Evolutionary conservation across 2,113 vertebrate genomes (phyloP), one percentile per base, ranked within the genome.

Genomic region (Gymnocephalus cernua): DNA sequence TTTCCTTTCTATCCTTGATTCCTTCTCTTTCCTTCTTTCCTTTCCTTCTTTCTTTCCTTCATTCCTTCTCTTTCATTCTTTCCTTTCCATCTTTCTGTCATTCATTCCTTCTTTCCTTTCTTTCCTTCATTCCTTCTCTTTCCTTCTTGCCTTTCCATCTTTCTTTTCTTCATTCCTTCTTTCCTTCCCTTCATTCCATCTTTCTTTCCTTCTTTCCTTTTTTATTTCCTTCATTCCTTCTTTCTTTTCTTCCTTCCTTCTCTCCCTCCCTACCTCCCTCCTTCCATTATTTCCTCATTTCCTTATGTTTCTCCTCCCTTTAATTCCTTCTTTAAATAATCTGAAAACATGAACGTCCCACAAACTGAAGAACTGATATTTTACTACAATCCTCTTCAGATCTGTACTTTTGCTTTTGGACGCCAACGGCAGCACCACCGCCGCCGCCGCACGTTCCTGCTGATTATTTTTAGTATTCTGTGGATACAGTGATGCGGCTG

Each of bases 181-280:
- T 48, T n/a, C 0, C 7, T 8, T 5, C 14, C 3, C 3, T 29
- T 29, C 3, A n/a, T 3, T 6, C 32, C 6, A 6, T 32, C 32
- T 32, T n/a, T n/a, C 6, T 32, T 5, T 32, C 32, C 32, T 1
- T 32, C 32, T 4, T 5, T 32, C 35, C 1, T 1, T 35, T 7
- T 1, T 1, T 35, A 9, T 9, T 10, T 38, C 3, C 38, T 0
- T 9, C n/a, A n/a, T n/a, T n/a, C n/a, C n/a, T n/a, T n/a, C n/a
- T n/a, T n/a, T n/a, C n/a, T n/a, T n/a, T n/a, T n/a, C n/a, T n/a
- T n/a, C n/a, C n/a, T n/a, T 12, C 9, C 18, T 38, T 32, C 10
- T 5, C 19, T 38, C 3, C n/a, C 2, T 44, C 21, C 50, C 38
- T 29, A 13, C 14, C 5, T 7, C 1, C 7, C 18, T 35, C 6